These are phyloP conservation scores for Saccopteryx bilineata DNA, from an alignment of 2,113 vertebrate genomes.

Conservation along the genomic window DNA sequence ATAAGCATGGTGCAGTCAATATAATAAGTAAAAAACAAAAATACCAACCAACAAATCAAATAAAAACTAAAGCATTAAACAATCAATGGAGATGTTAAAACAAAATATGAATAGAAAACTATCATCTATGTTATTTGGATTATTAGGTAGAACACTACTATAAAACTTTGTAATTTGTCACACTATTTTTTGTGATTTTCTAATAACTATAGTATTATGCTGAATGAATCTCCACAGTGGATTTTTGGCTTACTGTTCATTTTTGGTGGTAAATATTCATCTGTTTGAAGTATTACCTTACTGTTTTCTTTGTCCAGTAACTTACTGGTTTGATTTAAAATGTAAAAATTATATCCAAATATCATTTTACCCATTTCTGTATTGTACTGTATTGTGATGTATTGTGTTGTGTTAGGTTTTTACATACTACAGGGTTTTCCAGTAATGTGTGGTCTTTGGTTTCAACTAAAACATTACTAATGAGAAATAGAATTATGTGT, in stretches of 20 bases:
- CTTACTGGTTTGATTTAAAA: conserved; percentile 92
- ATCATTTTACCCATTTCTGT: conserved; percentile 86
- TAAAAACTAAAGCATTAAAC: conserved; percentile 60
- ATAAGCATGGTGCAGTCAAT: conserved; percentile 95
- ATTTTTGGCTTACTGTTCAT: conserved; percentile 89
- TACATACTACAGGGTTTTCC: conserved; percentile 83
- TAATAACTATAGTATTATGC: conserved; percentile 86
- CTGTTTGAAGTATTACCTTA: conserved; percentile 92
- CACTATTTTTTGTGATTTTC: conserved; percentile 87
- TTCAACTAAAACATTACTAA: conserved; percentile 87
- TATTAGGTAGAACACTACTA: conserved; percentile 87
- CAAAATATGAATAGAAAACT: conserved; percentile 85
- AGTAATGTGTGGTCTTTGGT: conserved; percentile 76
- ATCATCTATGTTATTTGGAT: conserved; percentile 86
- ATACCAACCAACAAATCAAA: conserved; percentile 75
- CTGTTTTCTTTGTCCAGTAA: conserved; percentile 92
- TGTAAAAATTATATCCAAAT: conserved; percentile 87
- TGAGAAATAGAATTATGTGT: conserved; percentile 88
- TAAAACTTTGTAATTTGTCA: conserved; percentile 88
- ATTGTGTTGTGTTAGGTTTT: conserved; percentile 87
- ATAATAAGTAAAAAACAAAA: conserved; percentile 91
- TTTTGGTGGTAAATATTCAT: conserved; percentile 90
- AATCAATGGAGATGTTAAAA: conserved; percentile 87
- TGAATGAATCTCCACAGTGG: conserved; percentile 86
- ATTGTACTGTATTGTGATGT: conserved; percentile 69